Evolutionary conservation across 2,797 vertebrate genomes (phyloP).

Genomic region (Sebastes vulpes): DNA sequence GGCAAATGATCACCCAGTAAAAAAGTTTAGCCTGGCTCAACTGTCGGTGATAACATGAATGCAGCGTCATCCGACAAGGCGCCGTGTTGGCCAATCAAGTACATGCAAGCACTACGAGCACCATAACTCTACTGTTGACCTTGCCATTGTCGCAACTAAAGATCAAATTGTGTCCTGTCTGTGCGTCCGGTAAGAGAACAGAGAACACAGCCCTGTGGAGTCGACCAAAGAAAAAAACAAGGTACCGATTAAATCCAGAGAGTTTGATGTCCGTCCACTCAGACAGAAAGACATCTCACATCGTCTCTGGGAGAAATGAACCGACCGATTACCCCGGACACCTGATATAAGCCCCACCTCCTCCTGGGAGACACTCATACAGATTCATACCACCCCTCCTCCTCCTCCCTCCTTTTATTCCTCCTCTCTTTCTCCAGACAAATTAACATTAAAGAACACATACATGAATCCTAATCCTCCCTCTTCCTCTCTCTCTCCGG

Average conservation of each 20-base stretch:
- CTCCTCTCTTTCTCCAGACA: conserved; percentile 24
- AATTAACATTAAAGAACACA: conserved; percentile 68
- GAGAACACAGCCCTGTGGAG: background rate
- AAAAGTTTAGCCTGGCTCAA: too few relatives aligned
- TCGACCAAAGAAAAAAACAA: background rate
- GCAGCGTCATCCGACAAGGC: too few relatives aligned
- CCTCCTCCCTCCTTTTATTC: background rate
- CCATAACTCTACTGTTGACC: too few relatives aligned
- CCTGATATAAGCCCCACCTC: conserved; percentile 9
- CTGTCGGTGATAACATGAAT: too few relatives aligned
- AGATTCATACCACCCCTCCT: conserved; percentile 29
- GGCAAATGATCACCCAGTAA: too few relatives aligned
- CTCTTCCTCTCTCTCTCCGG: conserved; percentile 10
- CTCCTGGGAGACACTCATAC: conserved; percentile 38
- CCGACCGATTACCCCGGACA: background rate
- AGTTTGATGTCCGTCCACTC: background rate
- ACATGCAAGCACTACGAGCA: too few relatives aligned
- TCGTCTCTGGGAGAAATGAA: background rate
- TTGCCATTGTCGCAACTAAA: too few relatives aligned
- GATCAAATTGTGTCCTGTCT: too few relatives aligned
- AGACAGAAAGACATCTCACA: background rate
- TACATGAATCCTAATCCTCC: conserved; percentile 62
- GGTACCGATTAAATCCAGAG: background rate
- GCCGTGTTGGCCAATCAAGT: too few relatives aligned
- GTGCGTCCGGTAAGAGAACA: background rate